These are phyloP conservation scores for Caenorhabditis tropicalis DNA, from an alignment of 1,140 invertebrate genomes.

Conservation along the genomic window DNA sequence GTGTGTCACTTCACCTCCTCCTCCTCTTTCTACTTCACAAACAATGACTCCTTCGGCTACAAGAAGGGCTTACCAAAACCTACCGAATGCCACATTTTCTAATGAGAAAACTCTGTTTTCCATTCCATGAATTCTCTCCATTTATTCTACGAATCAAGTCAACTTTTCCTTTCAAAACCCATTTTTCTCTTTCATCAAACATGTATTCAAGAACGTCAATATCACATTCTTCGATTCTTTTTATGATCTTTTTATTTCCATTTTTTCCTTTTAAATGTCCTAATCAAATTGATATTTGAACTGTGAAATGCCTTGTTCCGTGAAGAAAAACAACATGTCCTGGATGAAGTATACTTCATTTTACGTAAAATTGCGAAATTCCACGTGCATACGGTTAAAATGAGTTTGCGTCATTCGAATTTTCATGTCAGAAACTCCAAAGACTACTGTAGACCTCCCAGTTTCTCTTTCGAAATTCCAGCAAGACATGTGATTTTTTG, in stretches of 20 bases:
- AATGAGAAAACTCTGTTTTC: too few species aligned
- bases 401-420: background rate
- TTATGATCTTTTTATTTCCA: background rate
- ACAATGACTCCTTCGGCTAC: background rate
- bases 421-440: background rate
- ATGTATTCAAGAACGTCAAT: background rate
- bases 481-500: background rate
- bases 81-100: too few species aligned
- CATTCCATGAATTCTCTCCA: background rate
- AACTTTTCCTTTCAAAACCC: background rate
- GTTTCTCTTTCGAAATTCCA: background rate
- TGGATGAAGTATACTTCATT: background rate
- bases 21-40: background rate
- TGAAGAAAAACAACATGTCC: background rate
- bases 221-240: slow-evolving; percentile 29
- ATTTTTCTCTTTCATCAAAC: background rate
- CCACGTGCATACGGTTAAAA: background rate
- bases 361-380: background rate
- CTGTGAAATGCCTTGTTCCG: background rate
- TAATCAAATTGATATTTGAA: background rate
- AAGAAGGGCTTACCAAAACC: too few species aligned
- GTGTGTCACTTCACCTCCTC: background rate
- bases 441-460: background rate
- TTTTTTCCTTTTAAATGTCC: slow-evolving; percentile 5
- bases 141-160: background rate